A percentile compares a stretch with the other conserved stretches of the same genome.
Conservation (phyloP, 2,888 invertebrate species). For the Xestia rhomboidea region DNA sequence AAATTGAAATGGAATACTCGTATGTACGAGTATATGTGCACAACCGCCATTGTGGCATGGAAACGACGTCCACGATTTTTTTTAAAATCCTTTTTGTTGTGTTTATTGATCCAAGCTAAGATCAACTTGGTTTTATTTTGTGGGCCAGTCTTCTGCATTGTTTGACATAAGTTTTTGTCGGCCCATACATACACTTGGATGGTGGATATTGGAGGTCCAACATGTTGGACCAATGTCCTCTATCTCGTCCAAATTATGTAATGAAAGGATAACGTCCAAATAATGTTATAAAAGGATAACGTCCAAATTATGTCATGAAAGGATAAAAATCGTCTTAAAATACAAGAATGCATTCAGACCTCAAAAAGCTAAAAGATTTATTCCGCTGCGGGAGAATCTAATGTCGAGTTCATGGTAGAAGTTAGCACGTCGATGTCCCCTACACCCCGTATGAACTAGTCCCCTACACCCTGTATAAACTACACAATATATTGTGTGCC, state of each 20-base stretch:
- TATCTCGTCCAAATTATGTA: not conserved
- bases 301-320: too few species aligned
- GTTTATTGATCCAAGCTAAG: not conserved
- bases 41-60: not conserved
- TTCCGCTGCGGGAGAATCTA: not conserved
- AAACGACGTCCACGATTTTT: not conserved
- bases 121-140: not conserved
- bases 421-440: not conserved
- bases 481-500: not conserved
- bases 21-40: not conserved
- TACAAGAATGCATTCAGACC: constrained; percentile 1
- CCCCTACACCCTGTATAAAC: not conserved
- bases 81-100: not conserved
- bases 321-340: constrained; percentile 5
- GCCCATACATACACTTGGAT: not conserved
- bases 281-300: too few species aligned
- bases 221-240: not conserved
- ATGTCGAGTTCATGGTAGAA: not conserved
- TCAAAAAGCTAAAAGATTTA: not conserved
- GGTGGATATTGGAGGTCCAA: not conserved
- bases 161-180: not conserved
- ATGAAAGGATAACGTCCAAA: too few species aligned
- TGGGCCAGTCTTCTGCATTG: not conserved
- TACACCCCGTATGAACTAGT: not conserved
- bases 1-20: constrained; percentile 7